phyloP scores from a whole-genome alignment of 2,113 vertebrate genomes.

The Rousettus leschenaultii region DNA sequence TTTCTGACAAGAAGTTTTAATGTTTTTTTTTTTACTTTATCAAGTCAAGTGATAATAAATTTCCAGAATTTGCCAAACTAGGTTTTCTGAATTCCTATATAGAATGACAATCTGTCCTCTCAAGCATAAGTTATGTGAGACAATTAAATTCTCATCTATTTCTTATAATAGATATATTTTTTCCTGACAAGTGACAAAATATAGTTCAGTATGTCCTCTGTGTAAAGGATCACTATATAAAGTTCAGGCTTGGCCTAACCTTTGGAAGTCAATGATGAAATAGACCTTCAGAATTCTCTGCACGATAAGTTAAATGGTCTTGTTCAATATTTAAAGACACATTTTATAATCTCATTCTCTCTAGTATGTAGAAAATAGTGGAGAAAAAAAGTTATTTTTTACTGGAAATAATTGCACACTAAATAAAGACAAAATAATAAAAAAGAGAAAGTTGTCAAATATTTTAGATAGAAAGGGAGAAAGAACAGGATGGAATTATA shows the following conservation, averaged over 20 bases:
- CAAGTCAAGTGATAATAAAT: constrained; percentile 3
- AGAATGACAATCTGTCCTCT: constrained; percentile 46
- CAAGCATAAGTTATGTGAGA: constrained; percentile 66
- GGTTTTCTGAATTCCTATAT: constrained; percentile 46
- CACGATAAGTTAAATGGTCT: constrained; percentile 17
- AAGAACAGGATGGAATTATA: not conserved
- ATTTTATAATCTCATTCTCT: not conserved
- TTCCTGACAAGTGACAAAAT: constrained; percentile 78
- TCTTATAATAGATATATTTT: constrained; percentile 73
- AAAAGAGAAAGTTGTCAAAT: not conserved
- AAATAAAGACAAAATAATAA: not conserved
- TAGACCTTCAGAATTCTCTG: constrained; percentile 57
- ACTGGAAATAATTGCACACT: not conserved
- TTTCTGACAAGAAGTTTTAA: not conserved
- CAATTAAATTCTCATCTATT: constrained; percentile 78
- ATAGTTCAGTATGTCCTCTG: constrained; percentile 75
- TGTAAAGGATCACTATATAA: constrained; percentile 74
- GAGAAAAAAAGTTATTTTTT: not conserved
- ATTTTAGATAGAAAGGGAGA: not conserved
- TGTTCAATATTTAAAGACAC: constrained; percentile 6
- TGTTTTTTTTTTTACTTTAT: not conserved
- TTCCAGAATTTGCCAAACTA: constrained; percentile 48
- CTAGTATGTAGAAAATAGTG: not conserved
- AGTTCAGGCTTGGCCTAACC: constrained; percentile 66
- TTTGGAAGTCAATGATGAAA: constrained; percentile 73